phyloP scores from a whole-genome alignment of 1,140 invertebrate species.

The Agrilus planipennis region DNA sequence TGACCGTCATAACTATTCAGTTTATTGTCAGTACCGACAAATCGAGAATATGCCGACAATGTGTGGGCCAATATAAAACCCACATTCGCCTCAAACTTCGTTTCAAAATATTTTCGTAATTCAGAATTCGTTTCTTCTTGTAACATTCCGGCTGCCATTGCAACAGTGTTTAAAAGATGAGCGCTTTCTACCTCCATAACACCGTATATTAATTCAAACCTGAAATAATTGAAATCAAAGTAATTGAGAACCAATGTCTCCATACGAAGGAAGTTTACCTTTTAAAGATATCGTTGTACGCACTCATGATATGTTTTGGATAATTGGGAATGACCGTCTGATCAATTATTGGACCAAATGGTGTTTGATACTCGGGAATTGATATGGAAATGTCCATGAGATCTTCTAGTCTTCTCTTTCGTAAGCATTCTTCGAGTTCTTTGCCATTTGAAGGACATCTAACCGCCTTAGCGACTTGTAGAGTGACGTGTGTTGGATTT shows the following conservation, averaged over 20 bases:
- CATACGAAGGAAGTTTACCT: constrained; percentile 47
- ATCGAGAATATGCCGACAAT: constrained; percentile 51
- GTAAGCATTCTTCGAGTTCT: constrained; percentile 48
- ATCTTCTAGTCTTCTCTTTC: constrained; percentile 46
- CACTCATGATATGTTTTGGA: constrained; percentile 57
- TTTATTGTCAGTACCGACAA: constrained; percentile 36
- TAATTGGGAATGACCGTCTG: constrained; percentile 70
- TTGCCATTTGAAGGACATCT: constrained; percentile 53
- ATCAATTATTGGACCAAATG: constrained; percentile 73
- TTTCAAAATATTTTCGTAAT: constrained; percentile 60
- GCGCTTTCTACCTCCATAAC: constrained; percentile 81
- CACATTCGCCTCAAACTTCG: constrained; percentile 48
- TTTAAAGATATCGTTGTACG: constrained; percentile 58
- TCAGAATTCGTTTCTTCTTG: constrained; percentile 66
- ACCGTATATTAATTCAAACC: constrained; percentile 81
- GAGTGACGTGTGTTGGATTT: constrained; percentile 64
- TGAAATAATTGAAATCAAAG: constrained; percentile 1
- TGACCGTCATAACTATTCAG: constrained; percentile 47
- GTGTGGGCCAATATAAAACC: constrained; percentile 50
- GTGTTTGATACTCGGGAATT: constrained; percentile 46
- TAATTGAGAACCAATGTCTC: too few relatives aligned
- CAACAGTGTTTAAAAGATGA: constrained; percentile 62
- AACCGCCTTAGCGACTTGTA: constrained; percentile 66
- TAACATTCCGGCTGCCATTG: constrained; percentile 66
- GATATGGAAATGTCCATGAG: constrained; percentile 51